Evolutionary conservation across 2,797 vertebrate species (phyloP).

Genomic region (Spondyliosoma cantharus): DNA sequence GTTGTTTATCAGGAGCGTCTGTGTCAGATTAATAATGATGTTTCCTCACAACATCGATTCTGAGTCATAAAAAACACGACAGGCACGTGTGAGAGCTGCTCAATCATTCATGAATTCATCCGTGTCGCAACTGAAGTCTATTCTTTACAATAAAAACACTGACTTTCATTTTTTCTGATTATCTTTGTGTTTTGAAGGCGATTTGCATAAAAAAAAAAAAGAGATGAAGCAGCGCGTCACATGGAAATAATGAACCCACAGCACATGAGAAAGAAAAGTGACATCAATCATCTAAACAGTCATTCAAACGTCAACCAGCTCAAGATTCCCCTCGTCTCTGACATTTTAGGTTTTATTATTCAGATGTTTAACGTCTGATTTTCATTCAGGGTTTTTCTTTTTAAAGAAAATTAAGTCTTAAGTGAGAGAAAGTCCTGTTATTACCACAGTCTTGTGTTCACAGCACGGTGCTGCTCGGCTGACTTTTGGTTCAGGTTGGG

Average conservation of each 20-base stretch:
- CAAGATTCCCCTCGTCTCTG: no score
- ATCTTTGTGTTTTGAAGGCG: neutral
- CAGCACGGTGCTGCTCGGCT: no score
- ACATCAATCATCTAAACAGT: slow-evolving; percentile 6
- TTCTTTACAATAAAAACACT: neutral
- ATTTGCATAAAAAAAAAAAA: slow-evolving; percentile 17
- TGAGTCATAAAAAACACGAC: slow-evolving; percentile 13
- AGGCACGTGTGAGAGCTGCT: slow-evolving; percentile 8
- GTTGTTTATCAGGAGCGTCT: slow-evolving; percentile 47
- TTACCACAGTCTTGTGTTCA: no score
- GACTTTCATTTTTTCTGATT: neutral
- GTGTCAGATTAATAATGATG: slow-evolving; percentile 37
- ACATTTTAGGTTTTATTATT: neutral
- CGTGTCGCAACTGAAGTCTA: neutral
- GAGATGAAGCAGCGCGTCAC: neutral
- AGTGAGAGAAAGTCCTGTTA: neutral
- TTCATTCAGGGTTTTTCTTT: neutral
- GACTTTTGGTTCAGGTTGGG: no score
- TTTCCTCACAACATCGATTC: slow-evolving; percentile 10
- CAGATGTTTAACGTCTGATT: neutral
- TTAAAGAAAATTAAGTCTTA: neutral
- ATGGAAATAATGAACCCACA: neutral
- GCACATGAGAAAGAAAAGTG: neutral
- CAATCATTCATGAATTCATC: slow-evolving; percentile 27
- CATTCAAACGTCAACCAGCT: neutral